A percentile compares a stretch with the other conserved stretches of the same genome.
Evolutionary conservation across 2,797 vertebrate species (phyloP).

Genomic region (Typhlichthys eigenmanni): DNA sequence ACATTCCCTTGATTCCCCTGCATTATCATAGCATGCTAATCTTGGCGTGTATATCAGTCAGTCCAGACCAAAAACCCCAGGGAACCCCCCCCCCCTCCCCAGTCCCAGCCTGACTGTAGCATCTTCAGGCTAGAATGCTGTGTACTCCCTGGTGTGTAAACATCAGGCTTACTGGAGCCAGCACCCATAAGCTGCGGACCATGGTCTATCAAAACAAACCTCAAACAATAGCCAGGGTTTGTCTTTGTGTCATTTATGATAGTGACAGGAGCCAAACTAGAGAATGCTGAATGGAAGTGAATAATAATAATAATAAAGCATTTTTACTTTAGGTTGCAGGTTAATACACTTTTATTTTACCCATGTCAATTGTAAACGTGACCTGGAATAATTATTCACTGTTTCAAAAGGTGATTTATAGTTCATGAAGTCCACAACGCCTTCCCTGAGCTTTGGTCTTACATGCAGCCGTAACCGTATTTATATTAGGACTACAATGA

Average conservation of each 20-base stretch:
- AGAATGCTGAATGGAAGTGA: background rate
- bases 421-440: constrained; percentile 3
- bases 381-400: background rate
- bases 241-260: constrained; percentile 41
- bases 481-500: constrained; percentile 28
- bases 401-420: background rate
- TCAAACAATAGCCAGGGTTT: constrained; percentile 32
- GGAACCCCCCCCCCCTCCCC: constrained; percentile 10
- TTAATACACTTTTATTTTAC: background rate
- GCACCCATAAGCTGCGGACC: constrained; percentile 48
- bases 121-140: constrained; percentile 47
- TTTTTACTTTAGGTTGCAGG: background rate
- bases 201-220: constrained; percentile 63
- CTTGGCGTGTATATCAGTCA: constrained; percentile 32
- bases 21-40: constrained; percentile 40
- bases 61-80: background rate
- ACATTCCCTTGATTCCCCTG: constrained; percentile 2
- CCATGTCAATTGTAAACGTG: background rate
- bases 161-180: constrained; percentile 56
- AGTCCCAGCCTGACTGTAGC: constrained; percentile 27
- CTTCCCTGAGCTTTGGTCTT: constrained; percentile 1
- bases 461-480: constrained; percentile 5
- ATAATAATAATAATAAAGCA: background rate
- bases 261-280: constrained; percentile 33
- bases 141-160: constrained; percentile 66